Conservation (phyloP, 2,888 invertebrate genomes). For the Oligia latruncula region DNA sequence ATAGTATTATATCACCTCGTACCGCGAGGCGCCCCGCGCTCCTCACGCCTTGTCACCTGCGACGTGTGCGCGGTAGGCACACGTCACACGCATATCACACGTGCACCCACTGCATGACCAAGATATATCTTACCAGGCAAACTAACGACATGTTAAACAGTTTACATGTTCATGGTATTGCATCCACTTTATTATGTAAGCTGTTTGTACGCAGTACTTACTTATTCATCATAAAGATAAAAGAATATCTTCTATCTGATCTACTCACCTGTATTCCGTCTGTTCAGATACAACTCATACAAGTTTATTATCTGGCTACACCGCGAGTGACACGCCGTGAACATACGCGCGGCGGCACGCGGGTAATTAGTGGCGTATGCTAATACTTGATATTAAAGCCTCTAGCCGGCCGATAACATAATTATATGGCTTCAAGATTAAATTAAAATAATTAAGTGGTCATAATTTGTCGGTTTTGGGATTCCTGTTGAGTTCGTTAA, state of each 20-base stretch:
- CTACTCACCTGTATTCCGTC: not conserved
- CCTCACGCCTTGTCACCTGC: not conserved
- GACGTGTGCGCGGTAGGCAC: not conserved
- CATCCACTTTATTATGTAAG: not conserved
- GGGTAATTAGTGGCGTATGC: slow-evolving; percentile 64
- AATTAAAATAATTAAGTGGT: slow-evolving; percentile 28
- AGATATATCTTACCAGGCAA: not conserved
- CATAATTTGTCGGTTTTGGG: slow-evolving; percentile 46
- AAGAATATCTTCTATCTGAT: slow-evolving; percentile 5
- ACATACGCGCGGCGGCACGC: slow-evolving; percentile 57
- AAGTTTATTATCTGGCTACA: slow-evolving; percentile 41
- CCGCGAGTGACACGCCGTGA: slow-evolving; percentile 65
- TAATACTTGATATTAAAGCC: slow-evolving; percentile 55
- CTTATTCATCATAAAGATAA: slow-evolving; percentile 39
- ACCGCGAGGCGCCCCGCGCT: not conserved
- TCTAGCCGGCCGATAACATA: slow-evolving; percentile 53
- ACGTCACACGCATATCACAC: not conserved
- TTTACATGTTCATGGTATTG: not conserved
- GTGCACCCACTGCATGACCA: too few species aligned
- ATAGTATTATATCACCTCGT: too few species aligned
- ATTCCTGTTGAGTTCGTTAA: slow-evolving; percentile 23
- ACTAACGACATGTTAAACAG: not conserved
- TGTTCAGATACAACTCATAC: slow-evolving; percentile 29
- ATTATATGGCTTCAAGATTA: slow-evolving; percentile 49
- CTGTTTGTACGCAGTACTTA: not conserved